phyloP scores from a whole-genome alignment of 2,113 vertebrate species.

The Oreotrochilus melanogaster region DNA sequence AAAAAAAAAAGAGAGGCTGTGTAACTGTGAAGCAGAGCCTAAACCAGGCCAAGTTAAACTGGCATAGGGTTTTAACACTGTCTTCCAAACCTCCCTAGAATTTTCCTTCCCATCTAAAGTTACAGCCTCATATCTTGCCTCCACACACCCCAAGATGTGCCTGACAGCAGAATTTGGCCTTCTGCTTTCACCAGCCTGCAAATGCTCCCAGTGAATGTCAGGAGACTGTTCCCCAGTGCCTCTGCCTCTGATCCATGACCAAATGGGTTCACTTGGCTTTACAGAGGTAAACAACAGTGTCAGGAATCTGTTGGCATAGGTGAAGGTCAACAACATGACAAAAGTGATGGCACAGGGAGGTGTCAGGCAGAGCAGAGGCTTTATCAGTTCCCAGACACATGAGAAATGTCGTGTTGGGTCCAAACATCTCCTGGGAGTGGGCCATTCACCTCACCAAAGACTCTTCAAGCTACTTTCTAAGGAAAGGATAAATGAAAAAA shows the following conservation, averaged over 20 bases:
- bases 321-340: background rate
- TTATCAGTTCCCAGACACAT: background rate
- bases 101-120: background rate
- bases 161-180: background rate
- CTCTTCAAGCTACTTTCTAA: background rate
- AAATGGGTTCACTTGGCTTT: accelerated
- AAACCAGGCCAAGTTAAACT: background rate
- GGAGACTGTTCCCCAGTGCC: accelerated
- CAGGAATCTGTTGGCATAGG: background rate
- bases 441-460: accelerated
- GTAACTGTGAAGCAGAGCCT: background rate
- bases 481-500: background rate
- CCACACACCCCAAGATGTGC: background rate
- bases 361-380: background rate
- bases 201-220: background rate
- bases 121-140: background rate
- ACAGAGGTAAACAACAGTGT: background rate
- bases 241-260: background rate
- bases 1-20: background rate
- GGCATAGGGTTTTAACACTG: background rate
- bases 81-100: background rate
- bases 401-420: background rate
- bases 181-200: background rate
- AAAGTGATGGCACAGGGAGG: background rate
- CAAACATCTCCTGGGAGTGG: background rate